phyloP scores from a whole-genome alignment of 2,113 vertebrate species.

The Microtus montanus region DNA sequence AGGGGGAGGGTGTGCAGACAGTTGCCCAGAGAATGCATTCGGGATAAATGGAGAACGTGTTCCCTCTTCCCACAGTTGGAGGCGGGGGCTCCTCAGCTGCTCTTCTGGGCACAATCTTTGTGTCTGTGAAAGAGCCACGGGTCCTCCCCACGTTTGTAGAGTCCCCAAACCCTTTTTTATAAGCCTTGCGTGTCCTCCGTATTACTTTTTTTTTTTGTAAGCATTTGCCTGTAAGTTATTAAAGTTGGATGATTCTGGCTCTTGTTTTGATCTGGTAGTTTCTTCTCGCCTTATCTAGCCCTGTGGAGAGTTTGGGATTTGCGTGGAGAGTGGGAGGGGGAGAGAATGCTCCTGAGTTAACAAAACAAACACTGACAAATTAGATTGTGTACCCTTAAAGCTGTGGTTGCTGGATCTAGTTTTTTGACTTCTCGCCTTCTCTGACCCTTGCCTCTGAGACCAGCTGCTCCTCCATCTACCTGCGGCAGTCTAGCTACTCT shows the following conservation, averaged over 20 bases:
- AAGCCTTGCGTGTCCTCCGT: constrained; percentile 28
- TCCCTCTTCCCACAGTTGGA: background rate
- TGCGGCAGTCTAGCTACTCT: no score
- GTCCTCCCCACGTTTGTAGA: constrained; percentile 17
- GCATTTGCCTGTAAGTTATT: constrained; percentile 75
- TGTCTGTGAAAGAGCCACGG: constrained; percentile 59
- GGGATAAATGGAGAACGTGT: background rate
- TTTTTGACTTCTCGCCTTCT: background rate
- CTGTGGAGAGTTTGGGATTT: background rate
- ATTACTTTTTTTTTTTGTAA: constrained; percentile 36
- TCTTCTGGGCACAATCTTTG: constrained; percentile 55
- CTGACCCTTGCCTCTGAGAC: background rate
- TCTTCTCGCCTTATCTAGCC: constrained; percentile 1
- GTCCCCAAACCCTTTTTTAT: constrained; percentile 54
- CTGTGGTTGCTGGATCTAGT: background rate
- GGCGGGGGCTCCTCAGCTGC: background rate
- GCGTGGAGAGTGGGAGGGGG: background rate
- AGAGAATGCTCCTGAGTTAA: background rate
- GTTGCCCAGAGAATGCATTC: constrained; percentile 30
- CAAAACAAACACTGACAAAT: constrained; percentile 14
- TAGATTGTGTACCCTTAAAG: background rate
- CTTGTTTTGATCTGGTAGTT: constrained; percentile 40
- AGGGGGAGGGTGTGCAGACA: background rate
- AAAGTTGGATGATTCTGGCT: constrained; percentile 67
- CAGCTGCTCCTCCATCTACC: background rate